A percentile compares a stretch with the other conserved stretches of the same genome.
Evolutionary conservation across 2,797 vertebrate species (phyloP).

Genomic region (Rhinophrynus dorsalis): DNA sequence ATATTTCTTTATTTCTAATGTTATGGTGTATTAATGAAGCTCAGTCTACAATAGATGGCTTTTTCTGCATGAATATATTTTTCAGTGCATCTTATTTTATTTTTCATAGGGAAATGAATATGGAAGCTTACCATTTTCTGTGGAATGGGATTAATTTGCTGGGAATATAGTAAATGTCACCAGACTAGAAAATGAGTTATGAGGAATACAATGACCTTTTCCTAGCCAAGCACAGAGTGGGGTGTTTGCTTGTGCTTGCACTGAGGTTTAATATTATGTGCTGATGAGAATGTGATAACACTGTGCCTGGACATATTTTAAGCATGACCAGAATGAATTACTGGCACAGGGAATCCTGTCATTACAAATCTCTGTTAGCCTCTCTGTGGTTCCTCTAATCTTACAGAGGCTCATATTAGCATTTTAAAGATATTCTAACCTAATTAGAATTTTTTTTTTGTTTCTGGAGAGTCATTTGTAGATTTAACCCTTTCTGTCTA

Average conservation of each 20-base stretch:
- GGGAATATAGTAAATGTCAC: conserved; percentile 49
- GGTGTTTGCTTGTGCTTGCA: conserved; percentile 40
- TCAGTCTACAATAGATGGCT: background rate
- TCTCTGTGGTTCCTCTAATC: conserved; percentile 38
- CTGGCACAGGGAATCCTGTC: conserved; percentile 30
- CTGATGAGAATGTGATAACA: conserved; percentile 49
- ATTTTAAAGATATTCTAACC: conserved; percentile 16
- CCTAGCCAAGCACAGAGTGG: conserved; percentile 25
- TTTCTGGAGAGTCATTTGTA: background rate
- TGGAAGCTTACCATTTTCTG: conserved; percentile 26
- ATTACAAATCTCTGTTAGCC: conserved; percentile 38
- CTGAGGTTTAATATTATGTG: conserved; percentile 46
- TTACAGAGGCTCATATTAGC: conserved; percentile 28
- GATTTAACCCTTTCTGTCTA: background rate
- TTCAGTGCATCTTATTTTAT: background rate
- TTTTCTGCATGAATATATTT: background rate
- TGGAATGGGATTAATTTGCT: conserved; percentile 44
- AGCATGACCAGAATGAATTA: conserved; percentile 48
- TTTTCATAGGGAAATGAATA: conserved; percentile 24
- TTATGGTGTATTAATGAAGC: too few relatives aligned
- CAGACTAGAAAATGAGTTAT: conserved; percentile 44
- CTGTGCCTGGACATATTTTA: conserved; percentile 40
- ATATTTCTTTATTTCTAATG: too few relatives aligned
- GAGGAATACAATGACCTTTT: conserved; percentile 47
- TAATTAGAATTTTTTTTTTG: conserved; percentile 16